A percentile compares a stretch with the other conserved stretches of the same genome.
phyloP scores from a whole-genome alignment of 1,140 invertebrate species.

The Drosophila sp. region DNA sequence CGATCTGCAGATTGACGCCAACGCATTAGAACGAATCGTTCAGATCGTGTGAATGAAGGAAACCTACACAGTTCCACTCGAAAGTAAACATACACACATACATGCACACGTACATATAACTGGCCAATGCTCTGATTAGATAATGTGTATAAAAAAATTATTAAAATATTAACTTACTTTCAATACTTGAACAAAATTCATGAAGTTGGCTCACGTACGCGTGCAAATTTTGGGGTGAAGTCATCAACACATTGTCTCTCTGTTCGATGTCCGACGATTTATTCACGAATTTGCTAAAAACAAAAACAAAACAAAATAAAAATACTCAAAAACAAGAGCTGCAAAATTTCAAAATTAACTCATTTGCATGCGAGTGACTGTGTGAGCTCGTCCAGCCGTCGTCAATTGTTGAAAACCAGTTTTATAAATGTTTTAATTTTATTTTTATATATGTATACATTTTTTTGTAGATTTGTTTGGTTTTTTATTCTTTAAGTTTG shows the following conservation, averaged over 20 bases:
- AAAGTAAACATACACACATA: background rate
- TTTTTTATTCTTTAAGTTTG: slow-evolving; percentile 41
- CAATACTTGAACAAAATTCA: slow-evolving; percentile 23
- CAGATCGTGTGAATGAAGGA: slow-evolving; percentile 9
- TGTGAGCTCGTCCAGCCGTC: slow-evolving; percentile 19
- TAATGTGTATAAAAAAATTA: slow-evolving; percentile 14
- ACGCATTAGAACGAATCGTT: slow-evolving; percentile 28
- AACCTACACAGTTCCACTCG: slow-evolving; percentile 14
- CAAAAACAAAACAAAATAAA: slow-evolving; percentile 6
- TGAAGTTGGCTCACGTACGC: slow-evolving; percentile 61
- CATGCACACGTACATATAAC: background rate
- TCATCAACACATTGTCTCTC: slow-evolving; percentile 62
- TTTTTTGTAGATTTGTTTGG: slow-evolving; percentile 14
- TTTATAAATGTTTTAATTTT: slow-evolving; percentile 50
- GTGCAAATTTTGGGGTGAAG: slow-evolving; percentile 59
- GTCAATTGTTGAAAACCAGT: slow-evolving; percentile 66
- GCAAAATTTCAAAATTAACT: slow-evolving; percentile 74
- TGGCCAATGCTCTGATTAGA: slow-evolving; percentile 14
- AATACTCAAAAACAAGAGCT: slow-evolving; percentile 13
- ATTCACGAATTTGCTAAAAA: slow-evolving; percentile 60
- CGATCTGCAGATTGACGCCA: slow-evolving; percentile 10
- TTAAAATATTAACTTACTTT: slow-evolving; percentile 26
- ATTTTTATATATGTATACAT: slow-evolving; percentile 10
- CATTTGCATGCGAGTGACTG: slow-evolving; percentile 66
- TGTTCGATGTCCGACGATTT: slow-evolving; percentile 50